A percentile compares a stretch with the other conserved stretches of the same genome.
Conservation (phyloP, 2,113 vertebrate genomes). For the Hepsetus odoe region DNA sequence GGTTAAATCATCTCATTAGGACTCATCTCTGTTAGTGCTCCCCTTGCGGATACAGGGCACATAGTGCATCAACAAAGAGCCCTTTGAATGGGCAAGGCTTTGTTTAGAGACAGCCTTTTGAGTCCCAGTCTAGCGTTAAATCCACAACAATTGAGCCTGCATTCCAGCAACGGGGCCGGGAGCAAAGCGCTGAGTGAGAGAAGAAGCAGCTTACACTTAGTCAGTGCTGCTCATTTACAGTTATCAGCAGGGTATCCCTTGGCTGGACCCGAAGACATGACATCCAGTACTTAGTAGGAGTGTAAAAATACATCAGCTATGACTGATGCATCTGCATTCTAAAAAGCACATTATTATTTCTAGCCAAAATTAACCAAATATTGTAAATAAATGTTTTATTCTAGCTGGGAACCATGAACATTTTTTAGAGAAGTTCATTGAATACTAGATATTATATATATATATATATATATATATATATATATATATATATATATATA, state of each 20-base stretch:
- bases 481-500: too few species aligned
- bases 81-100: conserved; percentile 44
- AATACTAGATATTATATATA: too few species aligned
- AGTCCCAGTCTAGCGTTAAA: conserved; percentile 54
- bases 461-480: too few species aligned
- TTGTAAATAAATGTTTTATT: too few species aligned
- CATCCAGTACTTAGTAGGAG: conserved; percentile 1
- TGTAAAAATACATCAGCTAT: background rate
- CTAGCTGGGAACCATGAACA: too few species aligned
- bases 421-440: too few species aligned
- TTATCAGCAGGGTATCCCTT: conserved; percentile 8
- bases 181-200: conserved; percentile 9
- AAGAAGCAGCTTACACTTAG: conserved; percentile 21
- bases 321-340: too few species aligned
- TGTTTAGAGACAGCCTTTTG: conserved; percentile 53
- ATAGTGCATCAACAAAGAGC: conserved; percentile 52
- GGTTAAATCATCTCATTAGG: conserved; percentile 53
- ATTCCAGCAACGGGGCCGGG: conserved; percentile 46
- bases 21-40: conserved; percentile 32
- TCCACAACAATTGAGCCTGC: conserved; percentile 53
- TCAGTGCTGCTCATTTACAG: conserved; percentile 53
- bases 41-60: conserved; percentile 23
- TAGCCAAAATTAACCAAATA: too few species aligned
- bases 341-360: background rate
- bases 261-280: background rate